Conservation (phyloP, 2,797 vertebrate species). For the Thalassophryne amazonica region DNA sequence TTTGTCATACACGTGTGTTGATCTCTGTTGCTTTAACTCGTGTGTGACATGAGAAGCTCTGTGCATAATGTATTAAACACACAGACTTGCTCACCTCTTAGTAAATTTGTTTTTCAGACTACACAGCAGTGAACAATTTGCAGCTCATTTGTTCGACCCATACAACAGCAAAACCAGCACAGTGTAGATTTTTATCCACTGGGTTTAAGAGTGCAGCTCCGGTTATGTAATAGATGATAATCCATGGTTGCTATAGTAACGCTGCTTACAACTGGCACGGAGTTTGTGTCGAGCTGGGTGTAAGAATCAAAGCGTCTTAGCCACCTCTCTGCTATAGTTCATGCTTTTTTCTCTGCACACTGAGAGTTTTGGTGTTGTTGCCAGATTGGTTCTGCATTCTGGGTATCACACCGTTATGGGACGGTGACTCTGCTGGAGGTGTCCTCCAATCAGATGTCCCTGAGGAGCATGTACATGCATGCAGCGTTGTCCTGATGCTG, state of each 20-base stretch:
- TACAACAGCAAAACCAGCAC: constrained; percentile 43
- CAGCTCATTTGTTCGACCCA: background rate
- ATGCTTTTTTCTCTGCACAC: constrained; percentile 8
- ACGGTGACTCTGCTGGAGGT: constrained; percentile 7
- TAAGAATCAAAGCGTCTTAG: constrained; percentile 43
- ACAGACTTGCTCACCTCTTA: background rate
- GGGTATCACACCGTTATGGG: constrained; percentile 20
- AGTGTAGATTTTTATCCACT: constrained; percentile 54
- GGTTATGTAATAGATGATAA: constrained; percentile 74
- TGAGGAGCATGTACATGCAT: constrained; percentile 6
- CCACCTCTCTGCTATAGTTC: constrained; percentile 29
- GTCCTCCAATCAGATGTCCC: constrained; percentile 18
- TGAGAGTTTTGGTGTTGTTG: constrained; percentile 34
- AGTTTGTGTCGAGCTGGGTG: constrained; percentile 53
- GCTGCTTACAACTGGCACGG: constrained; percentile 55
- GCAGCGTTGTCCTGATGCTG: background rate
- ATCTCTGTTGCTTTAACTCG: too few relatives aligned
- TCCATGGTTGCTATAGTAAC: constrained; percentile 73
- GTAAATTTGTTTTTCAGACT: background rate
- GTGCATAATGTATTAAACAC: background rate
- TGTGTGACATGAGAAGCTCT: too few relatives aligned
- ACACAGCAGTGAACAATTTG: background rate
- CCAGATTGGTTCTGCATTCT: constrained; percentile 37
- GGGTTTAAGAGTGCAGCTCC: constrained; percentile 65
- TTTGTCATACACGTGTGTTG: too few relatives aligned